Conservation (phyloP, 2,113 vertebrate genomes). For the Pangasianodon hypophthalmus region DNA sequence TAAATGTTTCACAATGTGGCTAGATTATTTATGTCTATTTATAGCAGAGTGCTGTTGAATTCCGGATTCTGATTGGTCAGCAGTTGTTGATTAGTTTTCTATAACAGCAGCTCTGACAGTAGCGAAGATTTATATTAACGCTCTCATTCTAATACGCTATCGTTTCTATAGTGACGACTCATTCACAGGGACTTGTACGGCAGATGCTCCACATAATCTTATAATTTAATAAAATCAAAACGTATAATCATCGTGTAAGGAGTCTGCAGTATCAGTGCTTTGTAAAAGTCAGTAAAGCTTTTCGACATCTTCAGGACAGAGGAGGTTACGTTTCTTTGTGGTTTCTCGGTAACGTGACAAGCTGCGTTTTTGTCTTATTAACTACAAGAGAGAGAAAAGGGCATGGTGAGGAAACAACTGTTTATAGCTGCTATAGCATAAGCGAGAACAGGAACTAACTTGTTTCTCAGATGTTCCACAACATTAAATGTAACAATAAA, state of each 20-base stretch:
- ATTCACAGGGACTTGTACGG: background rate
- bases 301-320: background rate
- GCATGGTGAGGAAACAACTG: no score
- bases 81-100: background rate
- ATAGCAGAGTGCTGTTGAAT: background rate
- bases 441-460: no score
- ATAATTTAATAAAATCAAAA: no score
- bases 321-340: no score
- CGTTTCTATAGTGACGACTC: background rate
- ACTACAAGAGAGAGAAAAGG: no score
- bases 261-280: background rate
- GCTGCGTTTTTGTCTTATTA: no score
- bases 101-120: background rate
- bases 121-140: background rate
- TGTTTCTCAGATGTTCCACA: no score
- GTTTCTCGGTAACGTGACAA: no score
- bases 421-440: no score
- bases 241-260: background rate
- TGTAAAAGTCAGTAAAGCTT: background rate
- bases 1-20: background rate
- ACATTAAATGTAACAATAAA: no score
- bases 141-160: no score
- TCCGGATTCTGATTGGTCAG: conserved; percentile 5
- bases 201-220: no score
- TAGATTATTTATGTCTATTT: background rate